phyloP scores from a whole-genome alignment of 1,140 invertebrate species.

The Zaprionus davidi region DNA sequence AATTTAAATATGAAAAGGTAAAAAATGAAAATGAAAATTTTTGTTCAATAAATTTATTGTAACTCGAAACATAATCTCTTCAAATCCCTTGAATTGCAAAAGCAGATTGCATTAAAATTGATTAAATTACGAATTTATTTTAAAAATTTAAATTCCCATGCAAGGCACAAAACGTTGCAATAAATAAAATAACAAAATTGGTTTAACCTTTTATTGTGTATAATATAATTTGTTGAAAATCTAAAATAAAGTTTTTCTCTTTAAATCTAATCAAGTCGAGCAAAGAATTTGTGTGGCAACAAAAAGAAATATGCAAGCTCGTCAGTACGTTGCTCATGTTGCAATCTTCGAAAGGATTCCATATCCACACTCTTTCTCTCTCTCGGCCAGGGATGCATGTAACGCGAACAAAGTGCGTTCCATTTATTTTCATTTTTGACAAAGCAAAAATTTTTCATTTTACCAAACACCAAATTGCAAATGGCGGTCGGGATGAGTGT shows the following conservation, averaged over 20 bases:
- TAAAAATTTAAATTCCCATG: neutral
- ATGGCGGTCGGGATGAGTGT: slow-evolving; percentile 26
- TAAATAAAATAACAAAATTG: neutral
- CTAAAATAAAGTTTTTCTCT: neutral
- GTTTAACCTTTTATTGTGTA: neutral
- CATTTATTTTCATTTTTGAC: slow-evolving; percentile 68
- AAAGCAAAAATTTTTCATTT: slow-evolving; percentile 50
- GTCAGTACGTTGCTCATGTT: neutral
- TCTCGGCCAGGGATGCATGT: neutral
- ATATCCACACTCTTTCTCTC: neutral
- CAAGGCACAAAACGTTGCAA: neutral
- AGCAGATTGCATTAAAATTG: neutral
- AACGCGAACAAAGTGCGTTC: slow-evolving; percentile 36
- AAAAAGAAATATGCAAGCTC: neutral
- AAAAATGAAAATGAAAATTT: neutral
- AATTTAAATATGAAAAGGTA: neutral
- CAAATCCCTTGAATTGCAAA: neutral
- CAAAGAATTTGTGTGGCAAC: neutral
- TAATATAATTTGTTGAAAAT: neutral
- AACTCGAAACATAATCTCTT: neutral
- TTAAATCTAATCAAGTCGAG: neutral
- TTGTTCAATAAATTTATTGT: neutral
- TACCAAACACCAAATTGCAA: slow-evolving; percentile 50
- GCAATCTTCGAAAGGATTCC: slow-evolving; percentile 10
- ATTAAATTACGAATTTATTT: neutral